Evolutionary conservation across 2,888 invertebrate genomes (phyloP).

Genomic region (Pogonocherus hispidulus): DNA sequence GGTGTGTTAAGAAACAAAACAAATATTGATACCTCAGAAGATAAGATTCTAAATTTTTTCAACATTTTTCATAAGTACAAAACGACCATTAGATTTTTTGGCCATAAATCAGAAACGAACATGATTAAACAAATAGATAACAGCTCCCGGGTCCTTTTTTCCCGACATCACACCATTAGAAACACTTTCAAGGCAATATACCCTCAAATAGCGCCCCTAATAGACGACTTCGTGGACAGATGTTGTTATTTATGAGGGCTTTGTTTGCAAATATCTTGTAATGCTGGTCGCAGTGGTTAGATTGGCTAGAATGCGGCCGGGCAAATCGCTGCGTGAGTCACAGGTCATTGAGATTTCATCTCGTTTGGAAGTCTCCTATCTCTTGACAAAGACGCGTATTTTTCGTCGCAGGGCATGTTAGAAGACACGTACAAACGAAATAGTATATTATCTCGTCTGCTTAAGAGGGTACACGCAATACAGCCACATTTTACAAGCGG

Average conservation of each 20-base stretch:
- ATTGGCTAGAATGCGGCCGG: conserved; percentile 28
- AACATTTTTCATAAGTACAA: too few species aligned
- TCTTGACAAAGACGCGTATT: not conserved
- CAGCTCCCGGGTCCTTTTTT: not conserved
- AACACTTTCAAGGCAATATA: not conserved
- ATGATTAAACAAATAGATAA: conserved; percentile 1
- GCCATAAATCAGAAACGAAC: too few species aligned
- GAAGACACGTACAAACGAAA: not conserved
- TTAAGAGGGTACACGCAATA: too few species aligned
- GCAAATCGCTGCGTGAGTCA: conserved; percentile 39
- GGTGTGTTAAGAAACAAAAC: too few species aligned
- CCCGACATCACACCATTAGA: conserved; percentile 2
- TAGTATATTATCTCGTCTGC: too few species aligned
- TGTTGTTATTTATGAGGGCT: conserved; percentile 43
- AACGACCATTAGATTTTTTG: too few species aligned
- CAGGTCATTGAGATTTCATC: conserved; percentile 34
- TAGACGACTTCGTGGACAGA: conserved; percentile 38
- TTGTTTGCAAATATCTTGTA: conserved; percentile 40
- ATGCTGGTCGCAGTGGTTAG: conserved; percentile 27
- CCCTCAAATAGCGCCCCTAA: conserved; percentile 27
- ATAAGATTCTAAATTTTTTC: too few species aligned
- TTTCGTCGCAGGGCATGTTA: not conserved
- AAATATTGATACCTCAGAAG: too few species aligned
- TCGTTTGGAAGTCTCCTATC: conserved; percentile 14
- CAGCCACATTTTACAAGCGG: too few species aligned